A percentile compares a stretch with the other conserved stretches of the same genome.
phyloP scores from a whole-genome alignment of 2,888 invertebrate species.

The Hemaris fuciformis region DNA sequence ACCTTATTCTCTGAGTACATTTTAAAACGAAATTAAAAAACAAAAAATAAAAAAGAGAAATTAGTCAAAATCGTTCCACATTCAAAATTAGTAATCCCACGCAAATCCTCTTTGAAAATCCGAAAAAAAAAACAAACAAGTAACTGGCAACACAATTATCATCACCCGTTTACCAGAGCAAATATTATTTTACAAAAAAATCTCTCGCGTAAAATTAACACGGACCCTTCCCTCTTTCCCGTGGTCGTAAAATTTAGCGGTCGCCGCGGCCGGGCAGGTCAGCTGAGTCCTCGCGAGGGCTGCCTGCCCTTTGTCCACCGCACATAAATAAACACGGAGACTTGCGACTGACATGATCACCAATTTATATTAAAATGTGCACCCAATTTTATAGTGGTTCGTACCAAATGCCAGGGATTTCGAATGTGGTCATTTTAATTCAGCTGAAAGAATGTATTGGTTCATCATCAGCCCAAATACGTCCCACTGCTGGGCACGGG shows the following conservation, averaged over 20 bases:
- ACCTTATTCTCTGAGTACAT: too few species aligned
- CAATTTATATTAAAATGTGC: background rate
- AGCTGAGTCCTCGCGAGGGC: conserved; percentile 33
- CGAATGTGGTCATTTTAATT: background rate
- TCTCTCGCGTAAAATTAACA: conserved; percentile 27
- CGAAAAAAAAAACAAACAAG: background rate
- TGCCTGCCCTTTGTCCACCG: conserved; percentile 8
- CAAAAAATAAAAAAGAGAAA: too few species aligned
- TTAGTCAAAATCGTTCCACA: too few species aligned
- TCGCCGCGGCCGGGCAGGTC: conserved; percentile 45
- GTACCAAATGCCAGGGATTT: background rate
- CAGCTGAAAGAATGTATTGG: background rate
- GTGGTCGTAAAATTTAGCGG: conserved; percentile 45
- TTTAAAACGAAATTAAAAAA: too few species aligned
- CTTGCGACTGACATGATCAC: background rate
- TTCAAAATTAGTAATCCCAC: background rate
- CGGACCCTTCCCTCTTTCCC: conserved; percentile 29
- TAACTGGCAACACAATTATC: background rate
- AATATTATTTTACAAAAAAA: conserved; percentile 12
- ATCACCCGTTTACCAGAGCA: background rate
- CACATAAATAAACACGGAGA: background rate
- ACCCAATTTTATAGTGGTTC: background rate
- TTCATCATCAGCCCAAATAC: too few species aligned
- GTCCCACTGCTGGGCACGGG: too few species aligned
- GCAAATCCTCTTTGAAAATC: background rate